Conservation (phyloP, 2,888 invertebrate species). For the Gastracanthus pulcherrimus region DNA sequence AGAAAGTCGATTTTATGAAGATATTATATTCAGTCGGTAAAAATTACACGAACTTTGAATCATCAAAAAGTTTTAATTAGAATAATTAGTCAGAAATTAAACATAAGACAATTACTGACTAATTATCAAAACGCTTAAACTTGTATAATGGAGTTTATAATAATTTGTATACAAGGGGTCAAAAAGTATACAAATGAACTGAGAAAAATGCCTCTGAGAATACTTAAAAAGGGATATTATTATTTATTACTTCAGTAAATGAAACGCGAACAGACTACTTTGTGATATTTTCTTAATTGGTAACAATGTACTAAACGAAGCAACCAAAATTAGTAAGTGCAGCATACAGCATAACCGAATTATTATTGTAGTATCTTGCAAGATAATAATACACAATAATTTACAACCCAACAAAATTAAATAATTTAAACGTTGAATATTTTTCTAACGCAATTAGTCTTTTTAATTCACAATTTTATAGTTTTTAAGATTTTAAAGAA, state of each 20-base stretch:
- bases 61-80: constrained; percentile 3
- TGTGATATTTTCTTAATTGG: neutral
- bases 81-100: constrained; percentile 7
- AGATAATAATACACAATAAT: neutral
- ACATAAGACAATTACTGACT: neutral
- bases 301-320: neutral
- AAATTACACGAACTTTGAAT: constrained; percentile 19
- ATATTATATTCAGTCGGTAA: constrained; percentile 16
- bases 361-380: neutral
- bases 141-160: constrained; percentile 4
- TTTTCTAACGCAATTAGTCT: neutral
- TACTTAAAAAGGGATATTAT: neutral
- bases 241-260: neutral
- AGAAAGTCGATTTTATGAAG: constrained; percentile 13
- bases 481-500: constrained; percentile 31
- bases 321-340: neutral
- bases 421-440: neutral
- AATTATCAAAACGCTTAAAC: neutral
- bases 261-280: neutral
- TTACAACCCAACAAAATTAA: neutral
- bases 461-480: constrained; percentile 24
- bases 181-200: neutral
- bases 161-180: constrained; percentile 30
- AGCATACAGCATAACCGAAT: neutral
- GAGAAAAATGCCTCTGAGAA: neutral